Base-by-base conservation (phyloP, 2,113 vertebrate genomes). In the Jaculus jaculus region DNA sequence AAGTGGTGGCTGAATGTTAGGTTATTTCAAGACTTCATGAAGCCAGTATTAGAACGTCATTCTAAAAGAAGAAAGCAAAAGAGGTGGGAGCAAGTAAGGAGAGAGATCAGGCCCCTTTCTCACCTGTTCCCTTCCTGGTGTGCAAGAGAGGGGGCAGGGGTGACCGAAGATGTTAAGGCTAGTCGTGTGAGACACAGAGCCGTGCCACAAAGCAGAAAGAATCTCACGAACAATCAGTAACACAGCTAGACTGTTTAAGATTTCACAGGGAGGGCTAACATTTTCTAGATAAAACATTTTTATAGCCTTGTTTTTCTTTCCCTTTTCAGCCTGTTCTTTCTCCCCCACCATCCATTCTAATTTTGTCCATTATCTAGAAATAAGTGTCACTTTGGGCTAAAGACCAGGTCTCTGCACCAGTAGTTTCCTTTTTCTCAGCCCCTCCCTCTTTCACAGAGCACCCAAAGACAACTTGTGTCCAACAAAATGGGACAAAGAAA, bases 271-370 rank as follows among this genome's bases (percentile, higher is more conserved):
- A 96, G 90, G 58, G 82, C 93, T 84, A 61, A 61, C 91, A 84
- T 94, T 96, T 95, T 89, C 96, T 80, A 96, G 97, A 97, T 97
- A 97, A 97, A 92, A 82, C 60, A 26, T 92, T 96, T 96, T 89
- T 69, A 92, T 47, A 91, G 87, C 42, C 82, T 93, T 95, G 93
- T 95, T 95, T 65, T 65, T 65, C 24, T 65, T 63, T 63, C 61
- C 23, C 24, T 65, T 96, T 96, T 92, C 90, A 94, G 93, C 18
- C 93, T 96, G 94, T 95, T 91, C 90, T 93, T 84, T 94, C 96
- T 96, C 96, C 95, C 75, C 90, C 95, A 86, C 24, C n/a, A 37
- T 86, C 87, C 80, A 90, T 96, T 96, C 97, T 97, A 96, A 96
- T 97, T 97, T 97, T 93, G 83, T 80, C 79, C 85, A 21, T 85